phyloP scores from a whole-genome alignment of 2,797 vertebrate species.

The Paratrypauchen microcephalus region DNA sequence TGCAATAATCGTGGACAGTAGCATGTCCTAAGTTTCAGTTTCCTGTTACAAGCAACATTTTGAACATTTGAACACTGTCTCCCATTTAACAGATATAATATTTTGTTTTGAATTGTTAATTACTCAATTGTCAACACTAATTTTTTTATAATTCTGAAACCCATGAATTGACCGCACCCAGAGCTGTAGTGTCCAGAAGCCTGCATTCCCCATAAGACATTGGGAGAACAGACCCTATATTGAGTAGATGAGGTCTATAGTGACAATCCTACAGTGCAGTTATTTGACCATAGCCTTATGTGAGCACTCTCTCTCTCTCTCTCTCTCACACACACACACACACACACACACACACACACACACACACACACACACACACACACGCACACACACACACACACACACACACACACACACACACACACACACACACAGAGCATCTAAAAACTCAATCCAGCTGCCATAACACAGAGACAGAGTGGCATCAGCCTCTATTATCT shows the following conservation, averaged over 20 bases:
- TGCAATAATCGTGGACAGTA: no score
- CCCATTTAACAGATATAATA: no score
- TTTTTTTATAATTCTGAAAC: no score
- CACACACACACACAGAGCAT: constrained; percentile 37
- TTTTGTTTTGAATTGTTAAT: no score
- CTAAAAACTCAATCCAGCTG: constrained; percentile 67
- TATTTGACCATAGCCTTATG: not conserved
- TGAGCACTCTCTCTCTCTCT: constrained; percentile 7
- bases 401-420: constrained; percentile 38
- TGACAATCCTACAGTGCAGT: constrained; percentile 1
- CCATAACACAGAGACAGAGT: constrained; percentile 71
- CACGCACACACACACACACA: constrained; percentile 40
- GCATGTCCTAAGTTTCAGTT: no score
- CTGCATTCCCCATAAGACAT: not conserved
- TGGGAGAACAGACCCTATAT: not conserved
- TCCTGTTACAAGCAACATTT: no score
- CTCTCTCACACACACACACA: constrained; percentile 39
- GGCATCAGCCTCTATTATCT: constrained; percentile 79
- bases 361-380: constrained; percentile 36
- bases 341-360: constrained; percentile 38
- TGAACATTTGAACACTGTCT: no score
- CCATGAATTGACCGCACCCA: not conserved
- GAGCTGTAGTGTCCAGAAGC: not conserved
- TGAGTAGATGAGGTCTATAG: constrained; percentile 4
- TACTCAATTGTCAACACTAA: no score